Evolutionary conservation across 2,888 invertebrate species (phyloP).

Genomic region (Phaedon cochleariae): DNA sequence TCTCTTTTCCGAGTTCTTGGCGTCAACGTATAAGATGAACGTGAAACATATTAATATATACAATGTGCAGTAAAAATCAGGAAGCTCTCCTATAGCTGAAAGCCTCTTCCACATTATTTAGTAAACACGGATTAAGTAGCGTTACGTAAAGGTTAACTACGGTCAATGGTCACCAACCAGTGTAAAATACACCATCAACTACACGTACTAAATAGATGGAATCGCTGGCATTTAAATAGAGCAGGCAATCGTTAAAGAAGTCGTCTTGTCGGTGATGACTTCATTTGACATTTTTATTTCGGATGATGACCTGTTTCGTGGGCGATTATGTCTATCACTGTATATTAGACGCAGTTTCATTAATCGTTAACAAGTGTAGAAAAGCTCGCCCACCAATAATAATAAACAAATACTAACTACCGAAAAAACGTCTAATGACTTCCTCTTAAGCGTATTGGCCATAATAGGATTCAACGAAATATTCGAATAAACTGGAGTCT

Average conservation of each 20-base stretch:
- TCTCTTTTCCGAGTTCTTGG: too few relatives aligned
- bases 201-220: conserved; percentile 33
- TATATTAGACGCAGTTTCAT: too few relatives aligned
- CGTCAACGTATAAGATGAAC: too few relatives aligned
- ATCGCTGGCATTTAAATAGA: conserved; percentile 27
- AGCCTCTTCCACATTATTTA: conserved; percentile 33
- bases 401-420: not conserved
- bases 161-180: conserved; percentile 48
- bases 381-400: not conserved
- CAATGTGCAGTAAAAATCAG: not conserved
- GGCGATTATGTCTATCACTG: not conserved
- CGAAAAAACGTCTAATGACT: not conserved
- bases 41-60: not conserved
- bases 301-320: not conserved
- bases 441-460: not conserved
- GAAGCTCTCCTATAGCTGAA: not conserved
- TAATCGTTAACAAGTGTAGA: not conserved
- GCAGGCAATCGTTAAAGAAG: conserved; percentile 14
- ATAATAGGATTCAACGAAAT: too few relatives aligned
- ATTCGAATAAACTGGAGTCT: too few relatives aligned
- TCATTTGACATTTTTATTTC: not conserved
- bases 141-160: conserved; percentile 48
- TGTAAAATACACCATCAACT: conserved; percentile 39
- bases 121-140: conserved; percentile 43
- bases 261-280: not conserved